Base-by-base conservation (phyloP, 2,113 vertebrate species). In the Geococcyx californianus region DNA sequence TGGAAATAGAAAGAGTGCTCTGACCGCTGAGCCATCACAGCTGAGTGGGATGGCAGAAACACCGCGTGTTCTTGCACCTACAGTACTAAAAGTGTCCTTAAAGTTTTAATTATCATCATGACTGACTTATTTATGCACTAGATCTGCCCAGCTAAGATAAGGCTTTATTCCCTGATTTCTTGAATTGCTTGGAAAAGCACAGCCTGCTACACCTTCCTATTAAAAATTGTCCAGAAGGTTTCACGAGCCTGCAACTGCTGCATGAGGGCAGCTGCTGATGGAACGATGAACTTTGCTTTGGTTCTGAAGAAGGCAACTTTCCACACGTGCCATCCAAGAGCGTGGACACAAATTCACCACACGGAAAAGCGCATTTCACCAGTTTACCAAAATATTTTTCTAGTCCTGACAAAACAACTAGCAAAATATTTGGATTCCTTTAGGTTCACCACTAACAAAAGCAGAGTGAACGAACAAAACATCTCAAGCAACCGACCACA, bases 221-320 rank as follows among this genome's bases (percentile, higher is more conserved):
- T 11, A 20, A 47, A 56, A 33, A 47, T 13, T 15, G 3, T 28
- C 7, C n/a, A 34, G 19, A 10, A 59, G 33, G 42, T 20, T n/a
- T n/a, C 21, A 34, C 25, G 26, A 74, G 12, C 14, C 7, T 89
- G 7, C 8, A 6, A 23, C 2, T 17, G 5, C 45, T 33, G 26
- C 29, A 10, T 1, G 11, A 73, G 18, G 7, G 38, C 0, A 0
- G 20, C 36, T 52, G 10, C 26, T 19, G 70, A 34, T 15, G 44
- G 55, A 52, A 59, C 2, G 1, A 59, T 11, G 11, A 82, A 33
- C 6, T 51, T 33, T 2, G 4, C 7, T 31, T 64, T 25, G 20
- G 8, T 28, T 52, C 4, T 1, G 36, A 89, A 49, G 77, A 84
- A 38, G 17, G 6, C 29, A 63, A 33, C 15, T 40, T n/a, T n/a